A percentile compares a stretch with the other conserved stretches of the same genome.
Conservation (phyloP, 2,888 invertebrate genomes). For the Ectropis crepuscularia region DNA sequence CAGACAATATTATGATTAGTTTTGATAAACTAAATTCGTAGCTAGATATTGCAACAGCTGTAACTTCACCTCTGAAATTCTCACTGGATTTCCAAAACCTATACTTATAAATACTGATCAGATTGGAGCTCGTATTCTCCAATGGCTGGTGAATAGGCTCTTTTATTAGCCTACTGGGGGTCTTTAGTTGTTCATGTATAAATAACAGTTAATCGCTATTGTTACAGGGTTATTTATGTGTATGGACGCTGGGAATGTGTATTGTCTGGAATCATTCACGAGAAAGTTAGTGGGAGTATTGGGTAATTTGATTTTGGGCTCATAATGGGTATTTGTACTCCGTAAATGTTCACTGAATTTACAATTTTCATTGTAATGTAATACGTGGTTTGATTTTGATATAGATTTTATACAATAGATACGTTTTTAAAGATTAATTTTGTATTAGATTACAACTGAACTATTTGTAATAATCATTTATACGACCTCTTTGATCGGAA, state of each 20-base stretch:
- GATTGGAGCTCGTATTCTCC: conserved; percentile 30
- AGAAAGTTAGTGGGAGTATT: conserved; percentile 11
- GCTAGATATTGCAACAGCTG: neutral
- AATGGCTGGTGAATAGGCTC: conserved; percentile 51
- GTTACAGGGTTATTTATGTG: conserved; percentile 30
- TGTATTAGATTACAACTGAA: no score
- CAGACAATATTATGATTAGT: no score
- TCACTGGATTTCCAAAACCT: conserved; percentile 7
- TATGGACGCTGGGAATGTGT: conserved; percentile 24
- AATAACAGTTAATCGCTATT: conserved; percentile 37
- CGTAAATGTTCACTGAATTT: conserved; percentile 17
- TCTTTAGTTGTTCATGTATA: conserved; percentile 45
- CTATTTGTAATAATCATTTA: no score
- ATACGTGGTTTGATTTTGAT: neutral
- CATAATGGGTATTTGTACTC: conserved; percentile 1
- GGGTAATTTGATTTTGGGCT: conserved; percentile 11
- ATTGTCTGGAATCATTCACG: conserved; percentile 26
- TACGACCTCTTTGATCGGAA: no score
- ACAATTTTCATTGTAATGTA: neutral
- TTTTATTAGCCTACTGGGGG: conserved; percentile 59
- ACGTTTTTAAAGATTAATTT: neutral
- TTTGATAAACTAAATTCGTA: no score
- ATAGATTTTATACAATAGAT: neutral
- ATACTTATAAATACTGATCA: conserved; percentile 28
- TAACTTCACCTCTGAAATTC: neutral